Base-by-base conservation (phyloP, 2,888 invertebrate genomes). In the Agrenia bidenticulata region DNA sequence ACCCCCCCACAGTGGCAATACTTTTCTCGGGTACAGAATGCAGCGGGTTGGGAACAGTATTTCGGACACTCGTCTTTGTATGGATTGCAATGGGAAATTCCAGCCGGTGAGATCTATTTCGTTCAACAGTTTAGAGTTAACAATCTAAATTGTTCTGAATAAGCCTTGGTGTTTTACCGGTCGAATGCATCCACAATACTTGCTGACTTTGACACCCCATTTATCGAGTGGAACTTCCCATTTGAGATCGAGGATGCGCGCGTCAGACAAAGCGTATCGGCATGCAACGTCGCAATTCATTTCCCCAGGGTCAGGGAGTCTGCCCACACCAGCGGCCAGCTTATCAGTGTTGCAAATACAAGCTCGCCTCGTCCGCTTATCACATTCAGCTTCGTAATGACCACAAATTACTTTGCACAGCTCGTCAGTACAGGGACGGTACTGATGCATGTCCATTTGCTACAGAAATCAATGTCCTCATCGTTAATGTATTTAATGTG, bases 291-390 rank as follows among this genome's bases (percentile, higher is more conserved):
- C 64, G 26, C 70, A 70, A 24, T 69, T 69, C 7, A 39, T 27
- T 57, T 51, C 68, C 7, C 41, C 64, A 32, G 70, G 70, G 26
- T 70, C 70, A 2, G 70, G 65, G 23, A 17, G 41, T n/a, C 70
- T 37, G 7, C 69, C 69, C 1, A 69, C 41, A 41, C 61, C 70
- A 2, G 32, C 49, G 9, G 61, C n/a, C 63, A 70, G 55, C 55
- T 67, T 61, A 56, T 70, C 63, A 1, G 70, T 70, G 17, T 70
- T 63, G 39, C 70, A 70, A 1, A 68, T 53, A 50, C 70, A 70
- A n/a, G 56, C 54, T 32, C 70, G 53, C 59, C 70, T 2, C 0
- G 70, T 70, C 24, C 61, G 64, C 17, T 24, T 23, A 55, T 70
- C 70, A 39, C 70, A 70, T 0, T 24, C 51, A 5, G 61, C 67